Evolutionary conservation across 2,888 invertebrate genomes (phyloP).

Genomic region (Kryphioiulus occultus): DNA sequence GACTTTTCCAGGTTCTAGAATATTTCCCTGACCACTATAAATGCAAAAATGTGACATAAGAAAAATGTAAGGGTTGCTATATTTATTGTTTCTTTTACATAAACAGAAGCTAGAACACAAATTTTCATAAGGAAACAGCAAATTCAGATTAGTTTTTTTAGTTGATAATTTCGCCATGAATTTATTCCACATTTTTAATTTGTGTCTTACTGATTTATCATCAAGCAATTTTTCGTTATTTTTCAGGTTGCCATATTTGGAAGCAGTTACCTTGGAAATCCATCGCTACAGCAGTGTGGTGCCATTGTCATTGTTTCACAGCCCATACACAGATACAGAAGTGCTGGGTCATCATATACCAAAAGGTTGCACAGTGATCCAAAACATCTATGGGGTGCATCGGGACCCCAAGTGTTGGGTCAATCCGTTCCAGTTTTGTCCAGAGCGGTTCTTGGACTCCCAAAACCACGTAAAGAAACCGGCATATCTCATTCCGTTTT

Average conservation of each 20-base stretch:
- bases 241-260: slow-evolving; percentile 37
- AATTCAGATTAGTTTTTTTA: too few species aligned
- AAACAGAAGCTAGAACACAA: too few species aligned
- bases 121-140: too few species aligned
- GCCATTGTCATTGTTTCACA: background rate
- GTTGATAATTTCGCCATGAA: too few species aligned
- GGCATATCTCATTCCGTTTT: background rate
- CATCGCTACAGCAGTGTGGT: background rate
- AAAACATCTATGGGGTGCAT: slow-evolving; percentile 35
- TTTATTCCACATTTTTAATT: too few species aligned
- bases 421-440: background rate
- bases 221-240: background rate
- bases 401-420: background rate
- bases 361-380: background rate
- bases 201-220: too few species aligned
- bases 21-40: too few species aligned
- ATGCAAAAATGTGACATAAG: too few species aligned
- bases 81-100: too few species aligned
- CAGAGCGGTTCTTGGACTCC: slow-evolving; percentile 16
- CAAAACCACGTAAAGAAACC: background rate
- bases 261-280: background rate
- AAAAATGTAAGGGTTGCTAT: too few species aligned
- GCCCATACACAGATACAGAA: background rate
- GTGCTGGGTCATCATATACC: background rate
- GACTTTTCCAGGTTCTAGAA: too few species aligned